Evolutionary conservation across 2,113 vertebrate species (phyloP).

Genomic region (Ardeotis arabs): DNA sequence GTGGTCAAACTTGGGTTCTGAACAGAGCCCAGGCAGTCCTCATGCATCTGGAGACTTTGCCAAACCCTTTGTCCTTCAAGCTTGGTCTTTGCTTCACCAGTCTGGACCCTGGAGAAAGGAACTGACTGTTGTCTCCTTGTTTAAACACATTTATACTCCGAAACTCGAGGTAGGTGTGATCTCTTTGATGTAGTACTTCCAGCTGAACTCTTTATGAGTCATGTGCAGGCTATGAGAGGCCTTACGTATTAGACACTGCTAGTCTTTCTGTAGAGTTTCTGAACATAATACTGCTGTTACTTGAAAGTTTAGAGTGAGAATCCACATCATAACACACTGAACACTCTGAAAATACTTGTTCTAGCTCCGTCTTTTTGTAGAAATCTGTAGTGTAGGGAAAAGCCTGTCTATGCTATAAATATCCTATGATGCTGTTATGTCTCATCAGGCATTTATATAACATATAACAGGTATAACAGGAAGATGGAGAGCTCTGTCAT

Average conservation of each 20-base stretch:
- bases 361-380: neutral
- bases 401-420: neutral
- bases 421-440: neutral
- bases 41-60: neutral
- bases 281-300: neutral
- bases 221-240: neutral
- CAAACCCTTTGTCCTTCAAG: neutral
- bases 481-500: neutral
- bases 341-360: neutral
- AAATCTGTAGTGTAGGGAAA: neutral
- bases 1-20: neutral
- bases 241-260: neutral
- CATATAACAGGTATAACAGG: neutral
- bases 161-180: fast-evolving
- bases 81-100: neutral
- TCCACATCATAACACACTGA: neutral
- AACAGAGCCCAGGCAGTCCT: neutral
- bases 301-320: neutral
- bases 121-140: neutral
- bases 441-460: neutral
- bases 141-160: neutral
- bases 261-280: neutral
- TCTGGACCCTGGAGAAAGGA: neutral
- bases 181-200: neutral
- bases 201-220: neutral